phyloP scores from a whole-genome alignment of 2,797 vertebrate species.

The Huso huso region DNA sequence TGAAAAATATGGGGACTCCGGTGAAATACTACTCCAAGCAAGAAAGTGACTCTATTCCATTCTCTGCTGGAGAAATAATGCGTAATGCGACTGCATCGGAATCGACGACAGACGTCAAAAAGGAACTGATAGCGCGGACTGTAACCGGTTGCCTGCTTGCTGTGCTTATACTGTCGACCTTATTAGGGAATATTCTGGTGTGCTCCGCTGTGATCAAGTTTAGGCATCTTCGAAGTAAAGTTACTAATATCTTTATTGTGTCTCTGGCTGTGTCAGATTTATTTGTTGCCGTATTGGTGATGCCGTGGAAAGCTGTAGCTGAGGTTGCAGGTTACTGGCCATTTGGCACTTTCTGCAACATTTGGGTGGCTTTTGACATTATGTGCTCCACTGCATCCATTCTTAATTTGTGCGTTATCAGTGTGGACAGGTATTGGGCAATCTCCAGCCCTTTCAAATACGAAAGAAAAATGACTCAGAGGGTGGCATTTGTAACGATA shows the following conservation, averaged over 20 bases:
- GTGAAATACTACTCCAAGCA: conserved; percentile 53
- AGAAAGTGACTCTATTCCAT: conserved; percentile 38
- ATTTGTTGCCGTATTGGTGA: conserved; percentile 84
- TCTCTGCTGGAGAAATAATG: conserved; percentile 48
- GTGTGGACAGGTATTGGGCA: conserved; percentile 92
- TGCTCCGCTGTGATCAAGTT: conserved; percentile 71
- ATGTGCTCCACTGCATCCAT: conserved; percentile 96
- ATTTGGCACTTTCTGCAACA: conserved; percentile 83
- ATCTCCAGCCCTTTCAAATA: conserved; percentile 91
- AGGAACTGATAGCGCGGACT: conserved; percentile 37
- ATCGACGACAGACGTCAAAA: conserved; percentile 23
- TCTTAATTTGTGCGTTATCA: conserved; percentile 88
- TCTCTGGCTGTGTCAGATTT: conserved; percentile 83
- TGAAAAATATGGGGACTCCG: conserved; percentile 50
- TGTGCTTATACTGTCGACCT: conserved; percentile 75
- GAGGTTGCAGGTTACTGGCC: conserved; percentile 91
- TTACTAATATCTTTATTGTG: conserved; percentile 79
- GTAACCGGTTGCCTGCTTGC: conserved; percentile 61
- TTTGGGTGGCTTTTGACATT: conserved; percentile 95
- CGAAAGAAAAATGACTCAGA: conserved; percentile 86
- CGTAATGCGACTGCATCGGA: conserved; percentile 48
- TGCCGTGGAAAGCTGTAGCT: conserved; percentile 92
- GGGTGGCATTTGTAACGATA: conserved; percentile 81
- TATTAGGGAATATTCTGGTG: conserved; percentile 76
- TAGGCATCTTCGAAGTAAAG: conserved; percentile 69